A percentile compares a stretch with the other conserved stretches of the same genome.
Evolutionary conservation across 2,888 invertebrate species (phyloP).

Genomic region (Petrolisthes manimaculis): DNA sequence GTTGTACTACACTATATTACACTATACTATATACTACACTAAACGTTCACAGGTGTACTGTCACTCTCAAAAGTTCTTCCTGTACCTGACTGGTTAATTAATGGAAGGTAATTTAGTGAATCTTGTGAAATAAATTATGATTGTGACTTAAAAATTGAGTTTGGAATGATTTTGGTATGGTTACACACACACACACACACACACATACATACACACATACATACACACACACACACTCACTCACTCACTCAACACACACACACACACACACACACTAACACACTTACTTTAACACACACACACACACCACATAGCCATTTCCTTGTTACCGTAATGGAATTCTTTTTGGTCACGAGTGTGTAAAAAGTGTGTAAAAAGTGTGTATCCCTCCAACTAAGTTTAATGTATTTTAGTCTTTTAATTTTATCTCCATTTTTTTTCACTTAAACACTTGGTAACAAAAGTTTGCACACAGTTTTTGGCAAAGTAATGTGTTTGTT

Average conservation of each 20-base stretch:
- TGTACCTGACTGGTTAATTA: no score
- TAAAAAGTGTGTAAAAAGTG: background rate
- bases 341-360: background rate
- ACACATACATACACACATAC: background rate
- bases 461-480: background rate
- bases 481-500: background rate
- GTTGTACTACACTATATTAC: no score
- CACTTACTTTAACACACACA: background rate
- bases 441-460: background rate
- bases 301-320: background rate
- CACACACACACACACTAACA: background rate
- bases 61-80: no score
- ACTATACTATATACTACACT: no score
- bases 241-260: background rate
- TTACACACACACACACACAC: conserved; percentile 8
- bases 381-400: background rate
- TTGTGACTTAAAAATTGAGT: no score
- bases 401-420: background rate
- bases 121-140: no score
- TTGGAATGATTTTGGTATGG: no score
- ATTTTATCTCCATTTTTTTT: background rate
- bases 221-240: conserved; percentile 7
- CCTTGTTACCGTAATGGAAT: background rate
- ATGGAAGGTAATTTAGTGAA: no score
- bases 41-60: no score